These are phyloP conservation scores for Hexactinellida sp. DNA, from an alignment of 37 sponge, comb jelly and placozoan species.

Conservation along the genomic window DNA sequence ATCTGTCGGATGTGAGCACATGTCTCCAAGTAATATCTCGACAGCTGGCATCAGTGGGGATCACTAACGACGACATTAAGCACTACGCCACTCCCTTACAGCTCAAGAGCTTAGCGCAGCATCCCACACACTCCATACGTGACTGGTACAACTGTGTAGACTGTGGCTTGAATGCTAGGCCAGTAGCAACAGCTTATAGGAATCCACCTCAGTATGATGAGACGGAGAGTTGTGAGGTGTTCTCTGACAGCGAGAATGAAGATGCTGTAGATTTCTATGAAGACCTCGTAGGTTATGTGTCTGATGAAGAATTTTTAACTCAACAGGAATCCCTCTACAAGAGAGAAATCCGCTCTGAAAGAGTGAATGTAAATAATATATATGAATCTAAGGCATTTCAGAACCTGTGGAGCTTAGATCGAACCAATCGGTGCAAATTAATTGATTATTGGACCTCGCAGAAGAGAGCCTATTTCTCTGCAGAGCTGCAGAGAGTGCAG, in stretches of 20 bases:
- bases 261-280: slow-evolving; percentile 10
- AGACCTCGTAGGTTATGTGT: not conserved
- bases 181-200: not conserved
- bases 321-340: not conserved
- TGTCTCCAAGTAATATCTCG: not conserved
- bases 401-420: not conserved
- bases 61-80: not conserved
- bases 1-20: not conserved
- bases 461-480: not conserved
- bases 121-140: not conserved
- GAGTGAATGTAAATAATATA: not conserved
- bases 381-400: not conserved
- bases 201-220: not conserved
- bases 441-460: not conserved
- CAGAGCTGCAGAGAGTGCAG: not conserved
- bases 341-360: not conserved
- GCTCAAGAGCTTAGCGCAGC: not conserved
- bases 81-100: not conserved
- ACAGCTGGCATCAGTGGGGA: not conserved
- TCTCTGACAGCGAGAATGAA: not conserved
- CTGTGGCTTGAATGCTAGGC: not conserved
- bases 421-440: not conserved
- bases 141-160: slow-evolving; percentile 3
- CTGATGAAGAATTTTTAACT: not conserved
- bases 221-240: not conserved